Base-by-base conservation (phyloP, 2,797 vertebrate genomes). In the Cryptoprocta ferox region DNA sequence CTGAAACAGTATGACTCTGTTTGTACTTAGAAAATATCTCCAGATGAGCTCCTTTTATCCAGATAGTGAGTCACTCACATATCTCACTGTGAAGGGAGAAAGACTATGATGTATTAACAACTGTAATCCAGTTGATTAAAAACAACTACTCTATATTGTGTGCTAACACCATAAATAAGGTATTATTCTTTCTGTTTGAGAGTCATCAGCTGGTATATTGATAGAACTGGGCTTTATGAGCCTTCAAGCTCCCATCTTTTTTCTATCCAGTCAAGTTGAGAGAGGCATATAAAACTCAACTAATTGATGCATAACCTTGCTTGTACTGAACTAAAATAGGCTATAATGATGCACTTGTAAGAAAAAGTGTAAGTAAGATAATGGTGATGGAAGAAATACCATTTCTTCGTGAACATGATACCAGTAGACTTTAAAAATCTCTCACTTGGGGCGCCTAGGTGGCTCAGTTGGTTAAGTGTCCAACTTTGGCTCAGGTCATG, bases 391-490 rank as follows among this genome's bases (percentile, higher is more conserved):
- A 68, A 86, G 35, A 88, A 94, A 84, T 88, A 35, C 0, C 39
- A 78, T 68, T 94, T 91, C 19, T 97, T 24, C 3, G 96, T 39
- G 16, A 95, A 93, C 80, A 15, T 78, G 35, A 92, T 71, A 6
- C 15, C 53, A 80, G 32, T 76, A 50, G 26, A 75, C 56, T 50
- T 85, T 28, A 68, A 56, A 95, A 79, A 71, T 7, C 5, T 3
- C 9, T 83, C 73, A n/a, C 0, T 56, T 16, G 53, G 53, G 18
- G 53, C 18, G 5, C 18, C 53, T 56, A 18, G 2, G 18, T 56
- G 2, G 53, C 19, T 56, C 53, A 56, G 53, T 19, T 56, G 53
- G 18, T 21, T 56, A 56, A 56, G 18, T 19, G 6, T 19, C 53
- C 14, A 19, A 21, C 6, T 56, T 45, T 45, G 42, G 42, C 42